Evolutionary conservation across 2,888 invertebrate genomes (phyloP), one percentile per base, ranked within the genome.

Genomic region (Dicycla oo): DNA sequence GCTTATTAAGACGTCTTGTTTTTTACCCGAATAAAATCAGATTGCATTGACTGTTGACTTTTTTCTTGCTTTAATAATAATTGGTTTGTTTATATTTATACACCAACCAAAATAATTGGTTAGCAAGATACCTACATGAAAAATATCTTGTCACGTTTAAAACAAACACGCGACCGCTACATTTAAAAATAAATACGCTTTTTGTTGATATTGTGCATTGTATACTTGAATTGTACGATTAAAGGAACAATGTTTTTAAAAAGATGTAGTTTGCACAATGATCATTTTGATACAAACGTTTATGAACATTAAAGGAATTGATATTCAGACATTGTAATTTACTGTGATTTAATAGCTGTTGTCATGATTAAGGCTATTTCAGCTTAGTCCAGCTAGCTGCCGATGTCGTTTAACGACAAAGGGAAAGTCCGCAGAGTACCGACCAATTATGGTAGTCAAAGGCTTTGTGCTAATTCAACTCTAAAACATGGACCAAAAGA

Each of bases 1-100:
- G 51, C 63, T 77, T 85, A 85, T 78, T 85, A 83, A 80, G 86
- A 79, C 69, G 69, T 86, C 49, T 73, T 65, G 70, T 69, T 83
- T 79, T 81, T 82, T 72, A 13, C n/a, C 11, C n/a, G 49, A 77
- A 72, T 68, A 47, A 82, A 75, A 69, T 75, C 61, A 64, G 62
- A 68, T 58, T 62, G 56, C 20, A 40, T 45, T 38, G 64, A 57
- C 56, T 67, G 61, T 53, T 38, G 10, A 34, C 34, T 63, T 67
- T 34, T 74, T 69, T 63, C 1, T 30, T 66, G 18, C 1, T 45
- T 5, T 26, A 45, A 51, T 49, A n/a, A 51, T n/a, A 51, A 61
- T 56, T 60, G 58, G 2, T 67, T 38, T 40, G 43, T 72, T 34
- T 34, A 34, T 66, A n/a, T n/a, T n/a, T n/a, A n/a, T 45, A n/a